Evolutionary conservation across 2,888 invertebrate genomes (phyloP).

Genomic region (Cheilosia vernalis): DNA sequence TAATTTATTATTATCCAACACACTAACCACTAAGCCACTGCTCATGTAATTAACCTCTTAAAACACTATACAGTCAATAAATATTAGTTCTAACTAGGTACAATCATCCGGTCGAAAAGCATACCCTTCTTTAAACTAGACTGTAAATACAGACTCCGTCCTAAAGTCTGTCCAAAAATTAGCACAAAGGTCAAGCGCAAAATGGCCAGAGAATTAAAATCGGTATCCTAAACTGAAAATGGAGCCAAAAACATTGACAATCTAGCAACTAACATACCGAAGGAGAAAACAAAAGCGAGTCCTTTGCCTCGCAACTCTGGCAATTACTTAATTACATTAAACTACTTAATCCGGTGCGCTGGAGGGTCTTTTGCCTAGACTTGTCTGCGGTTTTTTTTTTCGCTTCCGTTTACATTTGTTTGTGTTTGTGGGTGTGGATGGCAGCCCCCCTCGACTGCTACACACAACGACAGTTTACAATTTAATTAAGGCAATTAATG

Average conservation of each 20-base stretch:
- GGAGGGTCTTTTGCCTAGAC: conserved; percentile 34
- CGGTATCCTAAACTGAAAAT: neutral
- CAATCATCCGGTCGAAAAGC: no score
- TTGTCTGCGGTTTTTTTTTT: conserved; percentile 45
- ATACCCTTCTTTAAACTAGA: no score
- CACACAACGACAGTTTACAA: conserved; percentile 55
- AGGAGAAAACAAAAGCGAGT: conserved; percentile 12
- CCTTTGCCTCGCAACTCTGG: conserved; percentile 6
- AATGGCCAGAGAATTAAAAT: neutral
- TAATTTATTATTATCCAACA: no score
- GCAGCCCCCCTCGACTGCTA: neutral
- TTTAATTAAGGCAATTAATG: conserved; percentile 72
- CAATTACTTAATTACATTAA: conserved; percentile 64
- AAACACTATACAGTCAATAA: no score
- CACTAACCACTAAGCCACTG: no score
- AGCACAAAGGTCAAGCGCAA: conserved; percentile 10
- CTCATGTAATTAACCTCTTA: no score
- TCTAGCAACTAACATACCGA: neutral
- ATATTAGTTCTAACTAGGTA: no score
- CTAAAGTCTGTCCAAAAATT: no score
- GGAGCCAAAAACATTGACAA: neutral
- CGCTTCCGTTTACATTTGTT: neutral
- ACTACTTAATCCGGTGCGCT: conserved; percentile 29
- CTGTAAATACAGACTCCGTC: no score
- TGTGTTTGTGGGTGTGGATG: neutral